phyloP scores from a whole-genome alignment of 2,113 vertebrate genomes.

The Ramphastos sulfuratus region DNA sequence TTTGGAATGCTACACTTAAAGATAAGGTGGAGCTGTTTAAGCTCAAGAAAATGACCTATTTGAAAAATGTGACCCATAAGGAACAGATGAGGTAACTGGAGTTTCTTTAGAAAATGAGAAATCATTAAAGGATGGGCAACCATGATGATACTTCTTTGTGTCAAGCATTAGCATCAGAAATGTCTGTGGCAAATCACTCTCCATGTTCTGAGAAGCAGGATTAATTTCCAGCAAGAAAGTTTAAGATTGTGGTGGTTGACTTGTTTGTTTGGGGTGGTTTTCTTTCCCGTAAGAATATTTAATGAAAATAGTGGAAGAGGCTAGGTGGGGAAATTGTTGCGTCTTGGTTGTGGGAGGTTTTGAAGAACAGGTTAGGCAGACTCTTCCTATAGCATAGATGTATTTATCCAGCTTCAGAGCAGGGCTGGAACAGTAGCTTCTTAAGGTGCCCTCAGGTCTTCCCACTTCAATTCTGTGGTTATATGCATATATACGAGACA shows the following conservation, averaged over 20 bases:
- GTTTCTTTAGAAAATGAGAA: neutral
- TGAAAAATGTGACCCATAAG: neutral
- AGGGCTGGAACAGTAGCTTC: neutral
- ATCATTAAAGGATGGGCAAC: neutral
- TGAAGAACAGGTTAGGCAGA: constrained; percentile 47
- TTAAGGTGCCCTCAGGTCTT: neutral
- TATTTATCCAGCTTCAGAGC: neutral
- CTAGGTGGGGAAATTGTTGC: neutral
- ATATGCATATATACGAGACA: neutral
- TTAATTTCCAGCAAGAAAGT: neutral
- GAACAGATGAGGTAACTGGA: neutral
- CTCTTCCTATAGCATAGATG: neutral
- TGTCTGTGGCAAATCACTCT: neutral
- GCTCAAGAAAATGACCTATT: neutral
- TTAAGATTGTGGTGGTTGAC: neutral
- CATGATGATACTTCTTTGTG: neutral
- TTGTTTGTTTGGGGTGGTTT: neutral
- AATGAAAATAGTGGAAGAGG: neutral
- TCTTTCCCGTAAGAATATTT: neutral
- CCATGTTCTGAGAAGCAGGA: neutral
- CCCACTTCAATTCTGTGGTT: neutral
- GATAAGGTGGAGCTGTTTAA: neutral
- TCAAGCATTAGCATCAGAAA: neutral
- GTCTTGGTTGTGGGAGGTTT: neutral
- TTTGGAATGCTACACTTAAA: neutral